Percentiles rank a stretch among this genome's conserved stretches.
Evolutionary conservation across 2,797 vertebrate genomes (phyloP).

Genomic region (Tapera naevia): DNA sequence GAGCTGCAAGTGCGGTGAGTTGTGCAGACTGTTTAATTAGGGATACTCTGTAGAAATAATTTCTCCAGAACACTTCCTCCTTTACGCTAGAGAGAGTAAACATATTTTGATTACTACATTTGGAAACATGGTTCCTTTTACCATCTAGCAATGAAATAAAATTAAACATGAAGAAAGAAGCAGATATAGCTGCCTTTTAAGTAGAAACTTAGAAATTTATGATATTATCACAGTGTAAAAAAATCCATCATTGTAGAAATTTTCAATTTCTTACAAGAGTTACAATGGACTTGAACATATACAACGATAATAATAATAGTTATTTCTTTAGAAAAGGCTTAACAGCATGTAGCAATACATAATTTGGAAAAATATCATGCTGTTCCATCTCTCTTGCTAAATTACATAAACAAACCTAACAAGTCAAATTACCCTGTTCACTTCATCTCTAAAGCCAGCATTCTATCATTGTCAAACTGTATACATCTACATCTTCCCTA

Average conservation of each 20-base stretch:
- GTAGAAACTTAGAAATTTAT: not conserved
- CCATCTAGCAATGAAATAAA: not conserved
- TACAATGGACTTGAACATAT: not conserved
- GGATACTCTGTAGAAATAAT: constrained; percentile 94
- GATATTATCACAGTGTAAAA: not conserved
- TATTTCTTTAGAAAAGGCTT: not conserved
- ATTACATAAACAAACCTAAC: not conserved
- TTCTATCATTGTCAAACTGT: not conserved
- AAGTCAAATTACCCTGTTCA: not conserved
- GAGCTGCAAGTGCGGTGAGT: constrained; percentile 87
- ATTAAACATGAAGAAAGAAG: not conserved
- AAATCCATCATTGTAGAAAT: not conserved
- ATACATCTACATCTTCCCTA: not conserved
- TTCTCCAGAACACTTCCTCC: constrained; percentile 94
- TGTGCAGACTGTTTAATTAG: constrained; percentile 93
- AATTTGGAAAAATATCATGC: not conserved
- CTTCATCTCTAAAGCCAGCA: not conserved
- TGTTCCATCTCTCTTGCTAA: not conserved
- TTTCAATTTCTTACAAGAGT: not conserved
- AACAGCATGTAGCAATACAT: not conserved
- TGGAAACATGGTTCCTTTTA: not conserved
- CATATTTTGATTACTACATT: not conserved
- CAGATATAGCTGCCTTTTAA: not conserved
- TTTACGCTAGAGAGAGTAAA: constrained; percentile 83
- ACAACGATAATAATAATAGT: not conserved